phyloP scores from a whole-genome alignment of 1,140 invertebrate genomes.

The Leptoteleia sp. region DNA sequence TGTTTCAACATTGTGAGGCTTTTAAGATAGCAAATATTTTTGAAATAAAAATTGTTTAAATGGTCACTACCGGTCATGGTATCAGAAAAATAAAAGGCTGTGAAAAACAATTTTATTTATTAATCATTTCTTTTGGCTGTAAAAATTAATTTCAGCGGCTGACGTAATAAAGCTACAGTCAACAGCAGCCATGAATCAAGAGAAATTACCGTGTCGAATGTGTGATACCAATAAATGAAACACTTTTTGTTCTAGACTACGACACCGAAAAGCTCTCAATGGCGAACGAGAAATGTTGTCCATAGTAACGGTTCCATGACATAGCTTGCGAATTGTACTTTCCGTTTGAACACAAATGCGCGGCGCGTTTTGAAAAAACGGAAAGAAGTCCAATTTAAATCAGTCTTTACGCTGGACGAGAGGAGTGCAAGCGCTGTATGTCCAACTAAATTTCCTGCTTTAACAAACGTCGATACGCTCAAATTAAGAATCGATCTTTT shows the following conservation, averaged over 20 bases:
- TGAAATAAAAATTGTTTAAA: no score
- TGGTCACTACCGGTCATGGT: no score
- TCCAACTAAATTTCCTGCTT: constrained; percentile 40
- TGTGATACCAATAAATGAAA: constrained; percentile 66
- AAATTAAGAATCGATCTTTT: constrained; percentile 50
- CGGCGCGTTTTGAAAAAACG: constrained; percentile 32
- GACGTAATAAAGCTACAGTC: constrained; percentile 60
- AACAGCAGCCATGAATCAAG: constrained; percentile 60
- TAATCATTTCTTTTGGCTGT: constrained; percentile 31
- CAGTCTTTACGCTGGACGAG: constrained; percentile 43
- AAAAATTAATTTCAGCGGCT: constrained; percentile 60
- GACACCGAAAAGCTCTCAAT: constrained; percentile 68
- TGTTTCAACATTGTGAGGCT: no score
- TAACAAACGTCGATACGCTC: constrained; percentile 43
- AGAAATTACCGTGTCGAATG: constrained; percentile 67
- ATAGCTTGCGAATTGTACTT: constrained; percentile 42
- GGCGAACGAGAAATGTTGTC: constrained; percentile 63
- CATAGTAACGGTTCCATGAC: constrained; percentile 51
- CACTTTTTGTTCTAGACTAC: constrained; percentile 65
- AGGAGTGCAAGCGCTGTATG: constrained; percentile 30
- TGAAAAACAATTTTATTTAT: constrained; percentile 44
- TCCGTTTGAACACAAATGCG: constrained; percentile 42
- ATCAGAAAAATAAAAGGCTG: no score
- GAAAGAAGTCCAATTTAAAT: constrained; percentile 61
- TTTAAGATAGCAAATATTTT: no score